Evolutionary conservation across 35 echinoderm and acorn worm genomes (phyloP).

Genomic region (Heliocidaris tuberculata): DNA sequence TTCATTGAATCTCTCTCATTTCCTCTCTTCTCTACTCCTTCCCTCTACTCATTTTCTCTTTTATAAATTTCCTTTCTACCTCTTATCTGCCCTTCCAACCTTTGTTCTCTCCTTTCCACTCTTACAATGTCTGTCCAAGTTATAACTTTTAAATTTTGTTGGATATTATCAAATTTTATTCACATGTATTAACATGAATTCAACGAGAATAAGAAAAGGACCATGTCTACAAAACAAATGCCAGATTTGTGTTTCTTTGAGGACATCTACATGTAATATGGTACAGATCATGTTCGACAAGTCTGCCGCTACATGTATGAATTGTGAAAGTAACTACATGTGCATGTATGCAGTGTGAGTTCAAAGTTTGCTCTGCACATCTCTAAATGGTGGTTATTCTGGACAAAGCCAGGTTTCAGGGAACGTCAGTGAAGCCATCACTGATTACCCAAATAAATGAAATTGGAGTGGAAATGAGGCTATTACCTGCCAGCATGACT

Average conservation of each 20-base stretch:
- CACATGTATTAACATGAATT: too few species aligned
- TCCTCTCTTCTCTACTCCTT: not conserved
- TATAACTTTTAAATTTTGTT: too few species aligned
- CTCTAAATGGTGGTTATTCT: not conserved
- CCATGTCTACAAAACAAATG: too few species aligned
- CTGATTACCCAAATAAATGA: not conserved
- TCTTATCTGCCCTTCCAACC: not conserved
- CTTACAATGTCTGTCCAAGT: too few species aligned
- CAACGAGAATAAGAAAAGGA: too few species aligned
- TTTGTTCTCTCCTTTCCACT: not conserved
- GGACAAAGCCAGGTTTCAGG: not conserved
- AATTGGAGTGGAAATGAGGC: not conserved
- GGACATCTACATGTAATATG: too few species aligned
- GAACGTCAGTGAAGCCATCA: not conserved
- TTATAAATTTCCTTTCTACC: not conserved
- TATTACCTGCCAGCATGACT: constrained; percentile 22
- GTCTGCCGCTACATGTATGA: too few species aligned
- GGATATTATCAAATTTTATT: too few species aligned
- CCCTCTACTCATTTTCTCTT: not conserved
- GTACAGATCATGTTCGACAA: too few species aligned
- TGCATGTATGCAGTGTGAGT: not conserved
- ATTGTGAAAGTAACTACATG: not conserved
- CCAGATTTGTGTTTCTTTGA: too few species aligned
- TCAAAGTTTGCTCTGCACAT: not conserved
- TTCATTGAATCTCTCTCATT: not conserved